These are phyloP conservation scores for Nephrotoma guestfalica DNA, from an alignment of 2,888 invertebrate genomes.

Conservation along the genomic window DNA sequence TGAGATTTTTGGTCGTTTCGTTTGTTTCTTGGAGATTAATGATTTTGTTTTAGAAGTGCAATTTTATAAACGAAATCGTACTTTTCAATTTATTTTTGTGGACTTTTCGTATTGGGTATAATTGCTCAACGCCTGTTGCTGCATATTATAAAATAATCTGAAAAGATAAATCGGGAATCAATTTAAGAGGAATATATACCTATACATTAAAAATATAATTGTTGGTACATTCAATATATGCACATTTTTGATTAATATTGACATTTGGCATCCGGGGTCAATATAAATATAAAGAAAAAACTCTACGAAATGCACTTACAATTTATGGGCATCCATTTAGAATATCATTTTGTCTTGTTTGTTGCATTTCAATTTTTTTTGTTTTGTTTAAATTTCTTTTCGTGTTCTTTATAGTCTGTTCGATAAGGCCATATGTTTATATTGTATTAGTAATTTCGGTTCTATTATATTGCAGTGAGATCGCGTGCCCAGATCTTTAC, in stretches of 20 bases:
- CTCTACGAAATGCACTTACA: not conserved
- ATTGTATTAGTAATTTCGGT: too few species aligned
- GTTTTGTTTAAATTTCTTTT: not conserved
- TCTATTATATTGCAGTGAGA: not conserved
- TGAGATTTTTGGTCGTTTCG: too few species aligned
- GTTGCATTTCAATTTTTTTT: not conserved
- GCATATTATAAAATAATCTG: not conserved
- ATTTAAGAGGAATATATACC: not conserved
- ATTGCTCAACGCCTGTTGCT: not conserved
- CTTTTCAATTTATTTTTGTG: too few species aligned
- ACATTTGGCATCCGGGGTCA: not conserved
- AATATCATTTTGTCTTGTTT: not conserved
- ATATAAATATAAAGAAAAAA: not conserved
- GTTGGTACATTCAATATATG: not conserved
- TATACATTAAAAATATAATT: not conserved
- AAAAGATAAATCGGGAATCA: not conserved
- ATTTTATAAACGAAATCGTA: too few species aligned
- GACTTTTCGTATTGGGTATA: too few species aligned
- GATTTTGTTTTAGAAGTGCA: too few species aligned
- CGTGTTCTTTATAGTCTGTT: not conserved
- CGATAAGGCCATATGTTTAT: not conserved
- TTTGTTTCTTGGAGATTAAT: too few species aligned
- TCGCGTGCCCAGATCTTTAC: not conserved
- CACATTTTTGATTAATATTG: not conserved
- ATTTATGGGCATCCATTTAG: not conserved